These are phyloP conservation scores for fruit fly (Drosophila melanogaster) DNA, from an alignment of 1,140 invertebrate species.

Conservation along the genomic window Release_6_plus_ISO1_MT NT_033779.5:19790001-19790500, in stretches of 20 bases:
- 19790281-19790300: not conserved
- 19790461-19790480: slow-evolving; percentile 48
- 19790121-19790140: slow-evolving; percentile 5
- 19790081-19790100: slow-evolving; percentile 4
- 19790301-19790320: slow-evolving; percentile 4
- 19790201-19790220: slow-evolving; percentile 67
- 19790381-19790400: slow-evolving; percentile 43
- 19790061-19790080: not conserved
- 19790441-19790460: slow-evolving; percentile 72
- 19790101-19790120: not conserved
- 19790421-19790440: slow-evolving; percentile 72
- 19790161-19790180: slow-evolving; percentile 34
- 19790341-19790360: slow-evolving; percentile 54
- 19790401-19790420: slow-evolving; percentile 54
- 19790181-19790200: slow-evolving; percentile 66
- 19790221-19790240: slow-evolving; percentile 66
- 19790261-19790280: slow-evolving; percentile 1
- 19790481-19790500: slow-evolving; percentile 38
- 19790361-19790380: slow-evolving; percentile 60
- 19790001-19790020: too few relatives aligned
- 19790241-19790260: slow-evolving; percentile 24
- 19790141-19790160: slow-evolving; percentile 32
- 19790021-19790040: not conserved
- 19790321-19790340: slow-evolving; percentile 72
- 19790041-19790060: not conserved